Evolutionary conservation across 2,797 vertebrate genomes (phyloP), one percentile per base, ranked within the genome.

Genomic region (Ispidina picta): DNA sequence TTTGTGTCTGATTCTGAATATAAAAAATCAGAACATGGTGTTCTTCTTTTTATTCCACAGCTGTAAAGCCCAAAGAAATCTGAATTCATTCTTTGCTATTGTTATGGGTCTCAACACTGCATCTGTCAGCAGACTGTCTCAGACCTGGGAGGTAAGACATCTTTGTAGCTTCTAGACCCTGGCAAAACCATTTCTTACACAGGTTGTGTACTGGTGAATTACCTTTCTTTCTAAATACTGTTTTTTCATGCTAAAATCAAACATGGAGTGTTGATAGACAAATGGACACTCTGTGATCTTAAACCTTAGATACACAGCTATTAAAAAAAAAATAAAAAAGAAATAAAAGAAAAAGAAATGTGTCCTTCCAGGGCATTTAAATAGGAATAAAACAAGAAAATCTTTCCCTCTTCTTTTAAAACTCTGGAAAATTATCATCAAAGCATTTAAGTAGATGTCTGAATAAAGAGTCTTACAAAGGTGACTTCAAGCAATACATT

Each of bases 31-130:
- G 37, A 92, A 39, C 70, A 68, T 44, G 59, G 16, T 5, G 6
- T 86, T 74, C 79, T 6, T 90, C 77, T 92, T 95, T 96, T 95
- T 90, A 56, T 96, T 91, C 84, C 59, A 12, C 52, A 99, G 99
- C 92, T 99, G 99, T 97, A 99, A 99, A 98, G 98, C 98, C 95
- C 99, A 99, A 95, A 98, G 98, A 97, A 99, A 99, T 96, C 96
- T 99, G 96, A 99, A 99, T 97, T 99, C 98, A 33, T 99, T 99
- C 97, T 99, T 99, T 88, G 98, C 99, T 77, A 99, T 99, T 65
- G 98, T 99, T 93, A 99, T 99, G 99, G 99, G 99, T 77, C 98
- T 99, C 92, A 99, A 99, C 96, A 98, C 99, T 25, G 98, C 99
- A 58, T 99, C 99, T 9, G 98, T 99, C 59, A 98, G 98, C 95